Base-by-base conservation (phyloP, 2,888 invertebrate species). In the Stenodera caucasica region DNA sequence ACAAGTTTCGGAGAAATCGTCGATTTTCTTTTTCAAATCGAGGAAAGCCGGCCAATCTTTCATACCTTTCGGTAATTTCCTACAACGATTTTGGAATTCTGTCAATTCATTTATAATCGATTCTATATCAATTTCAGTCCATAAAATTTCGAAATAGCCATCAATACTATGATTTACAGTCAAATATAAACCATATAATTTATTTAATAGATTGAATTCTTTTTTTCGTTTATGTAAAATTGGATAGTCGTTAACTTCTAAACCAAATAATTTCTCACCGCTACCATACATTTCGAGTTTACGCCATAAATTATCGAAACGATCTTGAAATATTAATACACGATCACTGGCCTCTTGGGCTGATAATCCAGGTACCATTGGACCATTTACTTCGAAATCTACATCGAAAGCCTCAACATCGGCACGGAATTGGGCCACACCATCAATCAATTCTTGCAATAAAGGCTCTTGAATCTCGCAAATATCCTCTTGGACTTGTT, bases 1-100 rank as follows among this genome's bases (percentile, higher is more conserved):
- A 75, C 93, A 93, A 8, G 90, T 91, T 78, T 94, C 90, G 75
- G 90, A 94, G 77, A 96, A 95, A 75, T 95, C 94, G 69, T 95
- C 94, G 63, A 96, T 94, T 81, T 92, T 94, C 66, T 88, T 88
- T 75, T 93, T 94, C 60, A 96, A 79, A 68, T 93, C 94, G 55
- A 90, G 84, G 75, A 83, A 96, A 0, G 95, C 94, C 0, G 92
- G 92, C 94, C 94, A 95, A 56, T 91, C 90, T 75, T 91, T 90
- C 87, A 95, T 88, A 0, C 85, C 93, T 77, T 86, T 90, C 0
- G 95, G 95, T 53, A 96, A 81, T 75, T 90, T 90, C 21, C 91
- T 88, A 74, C 93, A 94, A 74, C 94, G 89, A 68, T 89, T 82
- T 80, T 94, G 93, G 76, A 94, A 96, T 51, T 96, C 95, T 11